Base-by-base conservation (phyloP, 2,888 invertebrate genomes). In the Yponomeuta malinellus region DNA sequence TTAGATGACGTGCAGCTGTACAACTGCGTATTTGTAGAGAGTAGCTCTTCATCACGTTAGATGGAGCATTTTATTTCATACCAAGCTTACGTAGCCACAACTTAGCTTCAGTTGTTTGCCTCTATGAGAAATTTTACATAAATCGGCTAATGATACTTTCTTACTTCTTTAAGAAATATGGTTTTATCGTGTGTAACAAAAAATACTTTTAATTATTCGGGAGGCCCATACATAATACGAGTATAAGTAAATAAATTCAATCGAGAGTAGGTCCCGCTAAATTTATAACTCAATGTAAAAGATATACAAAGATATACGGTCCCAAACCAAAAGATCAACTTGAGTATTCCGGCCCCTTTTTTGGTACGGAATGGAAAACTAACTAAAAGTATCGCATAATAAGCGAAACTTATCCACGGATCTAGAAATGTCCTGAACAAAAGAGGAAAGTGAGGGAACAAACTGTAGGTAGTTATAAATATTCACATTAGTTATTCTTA, bases 1-100 rank as follows among this genome's bases (percentile, higher is more conserved):
- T 59, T 59, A 59, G 52, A 59, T 59, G 52, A 59, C 52, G 52
- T 59, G 52, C 84, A 59, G 15, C 52, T 82, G 79, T 79, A 59
- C 15, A 9, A 8, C 52, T 12, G 52, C 15, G 15, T 59, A 15
- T 59, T 59, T 59, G 52, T 15, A 59, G 15, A 59, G 52, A 12
- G 15, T 4, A 12, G 4, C 52, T 59, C 52, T 59, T 59, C 52
- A 59, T 15, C 52, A 15, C 52, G 52, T 15, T 59, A 15, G 52
- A 15, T 59, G 52, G 15, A 15, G 15, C 52, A 15, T 59, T 59
- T 59, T 59, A 59, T 59, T 59, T 15, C 15, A 59, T 59, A 15
- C 15, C 15, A 59, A 59, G 12, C 52, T 43, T 43, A 43, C 5
- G 5, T 37, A 37, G 37, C 37, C 5, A 37, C 2, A 37, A 37